These are phyloP conservation scores for Pectinophora gossypiella DNA, from an alignment of 1,140 invertebrate species.

Conservation along the genomic window DNA sequence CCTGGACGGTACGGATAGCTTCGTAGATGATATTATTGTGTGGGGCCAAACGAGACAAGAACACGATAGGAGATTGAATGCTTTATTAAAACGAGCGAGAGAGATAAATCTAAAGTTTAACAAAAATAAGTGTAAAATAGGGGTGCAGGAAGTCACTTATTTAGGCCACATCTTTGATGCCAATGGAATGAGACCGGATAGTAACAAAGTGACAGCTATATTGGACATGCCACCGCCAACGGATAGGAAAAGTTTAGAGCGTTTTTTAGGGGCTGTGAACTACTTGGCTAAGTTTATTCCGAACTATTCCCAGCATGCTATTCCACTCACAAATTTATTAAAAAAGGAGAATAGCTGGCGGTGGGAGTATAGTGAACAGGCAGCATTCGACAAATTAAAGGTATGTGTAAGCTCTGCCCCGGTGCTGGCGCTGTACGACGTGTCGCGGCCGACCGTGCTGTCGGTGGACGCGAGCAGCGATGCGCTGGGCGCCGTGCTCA, in stretches of 20 bases:
- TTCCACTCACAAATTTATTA: slow-evolving; percentile 26
- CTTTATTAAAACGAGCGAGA: neutral
- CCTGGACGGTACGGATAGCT: slow-evolving; percentile 27
- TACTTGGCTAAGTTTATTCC: slow-evolving; percentile 35
- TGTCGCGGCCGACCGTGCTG: slow-evolving; percentile 5
- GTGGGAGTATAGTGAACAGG: slow-evolving; percentile 23
- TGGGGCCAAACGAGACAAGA: slow-evolving; percentile 30
- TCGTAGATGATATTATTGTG: slow-evolving; percentile 43
- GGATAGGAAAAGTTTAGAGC: slow-evolving; percentile 1
- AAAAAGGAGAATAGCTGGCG: slow-evolving; percentile 26
- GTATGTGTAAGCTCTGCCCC: neutral
- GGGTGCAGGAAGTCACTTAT: slow-evolving; percentile 6
- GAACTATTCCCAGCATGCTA: slow-evolving; percentile 22
- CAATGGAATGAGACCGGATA: neutral
- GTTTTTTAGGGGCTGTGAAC: slow-evolving; percentile 36
- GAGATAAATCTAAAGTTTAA: slow-evolving; percentile 11
- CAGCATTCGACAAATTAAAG: neutral
- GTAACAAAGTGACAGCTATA: slow-evolving; percentile 7
- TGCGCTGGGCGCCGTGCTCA: slow-evolving; percentile 28
- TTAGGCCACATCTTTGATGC: slow-evolving; percentile 10
- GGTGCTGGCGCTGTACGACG: slow-evolving; percentile 3
- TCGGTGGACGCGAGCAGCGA: slow-evolving; percentile 15
- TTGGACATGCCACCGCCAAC: slow-evolving; percentile 5
- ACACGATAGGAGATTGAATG: slow-evolving; percentile 21
- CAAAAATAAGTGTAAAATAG: slow-evolving; percentile 6